A percentile compares a stretch with the other conserved stretches of the same genome.
Conservation (phyloP, 2,113 vertebrate genomes). For the Megaceryle torquata region DNA sequence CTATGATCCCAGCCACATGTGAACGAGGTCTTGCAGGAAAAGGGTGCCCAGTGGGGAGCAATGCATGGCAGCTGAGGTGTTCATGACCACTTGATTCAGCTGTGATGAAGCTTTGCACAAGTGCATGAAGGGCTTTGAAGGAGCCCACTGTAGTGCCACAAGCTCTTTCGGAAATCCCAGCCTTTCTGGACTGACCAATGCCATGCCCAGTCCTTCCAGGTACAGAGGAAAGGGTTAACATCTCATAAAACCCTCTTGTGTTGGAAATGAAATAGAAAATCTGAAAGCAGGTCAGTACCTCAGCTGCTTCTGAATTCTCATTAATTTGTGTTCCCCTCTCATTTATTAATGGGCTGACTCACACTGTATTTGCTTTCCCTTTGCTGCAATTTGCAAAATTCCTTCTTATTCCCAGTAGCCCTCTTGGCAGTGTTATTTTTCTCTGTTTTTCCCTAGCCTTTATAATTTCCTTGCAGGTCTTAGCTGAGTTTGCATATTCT, state of each 20-base stretch:
- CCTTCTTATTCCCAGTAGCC: conserved; percentile 61
- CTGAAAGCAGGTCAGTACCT: conserved; percentile 55
- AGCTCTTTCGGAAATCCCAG: background rate
- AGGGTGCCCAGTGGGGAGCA: background rate
- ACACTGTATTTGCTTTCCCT: conserved; percentile 61
- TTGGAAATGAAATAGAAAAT: background rate
- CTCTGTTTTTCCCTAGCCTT: conserved; percentile 52
- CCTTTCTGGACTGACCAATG: fast-evolving
- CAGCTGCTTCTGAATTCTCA: conserved; percentile 57
- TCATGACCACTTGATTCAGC: background rate
- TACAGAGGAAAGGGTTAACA: conserved; percentile 33
- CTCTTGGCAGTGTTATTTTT: conserved; percentile 60
- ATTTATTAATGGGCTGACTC: conserved; percentile 64
- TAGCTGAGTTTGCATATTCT: conserved; percentile 59
- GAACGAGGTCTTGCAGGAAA: background rate
- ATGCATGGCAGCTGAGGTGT: fast-evolving
- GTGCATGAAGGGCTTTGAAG: background rate
- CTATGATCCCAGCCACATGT: background rate
- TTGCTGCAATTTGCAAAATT: conserved; percentile 63
- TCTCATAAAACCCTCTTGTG: background rate
- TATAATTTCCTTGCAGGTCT: conserved; percentile 52
- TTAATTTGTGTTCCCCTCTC: conserved; percentile 53
- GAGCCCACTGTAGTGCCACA: background rate
- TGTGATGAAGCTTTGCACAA: background rate
- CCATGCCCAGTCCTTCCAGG: background rate